Base-by-base conservation (phyloP, 2,888 invertebrate genomes). In the Cremastobaeus sp. region DNA sequence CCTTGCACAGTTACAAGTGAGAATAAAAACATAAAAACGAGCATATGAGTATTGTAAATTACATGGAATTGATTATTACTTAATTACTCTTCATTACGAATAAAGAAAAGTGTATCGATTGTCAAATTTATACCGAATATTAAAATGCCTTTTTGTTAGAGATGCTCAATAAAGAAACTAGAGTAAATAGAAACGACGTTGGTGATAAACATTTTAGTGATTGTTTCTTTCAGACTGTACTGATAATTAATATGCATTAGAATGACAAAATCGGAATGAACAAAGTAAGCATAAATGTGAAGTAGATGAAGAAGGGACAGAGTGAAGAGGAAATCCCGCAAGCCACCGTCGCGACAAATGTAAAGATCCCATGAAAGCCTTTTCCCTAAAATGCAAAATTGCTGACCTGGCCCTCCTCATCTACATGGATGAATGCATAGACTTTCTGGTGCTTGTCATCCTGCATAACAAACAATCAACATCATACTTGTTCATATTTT, bases 321-420 rank as follows among this genome's bases (percentile, higher is more conserved):
- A 74, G 73, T 81, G 64, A 68, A 71, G 57, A 71, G 60, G 73
- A 52, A 62, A 71, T 76, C 59, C 60, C 68, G 68, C 47, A 74
- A 60, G 68, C 59, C 69, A 64, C 48, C 65, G 69, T 70, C 73
- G 52, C 57, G 55, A 50, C 64, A 76, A 77, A 72, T 70, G 28
- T 74, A 76, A 73, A 78, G 70, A 57, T 57, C 41, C 71, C 62
- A 41, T 52, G n/a, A 71, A 69, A 74, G 60, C 71, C 77, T 77
- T 78, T 78, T 60, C 76, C 79, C 79, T 79, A 81, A 77, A 81
- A 82, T 84, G 69, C 74, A 77, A 83, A 84, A 82, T 79, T 75
- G 81, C 77, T 80, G 84, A 89, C 89, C 89, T 89, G 87, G 80
- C 86, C 88, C 81, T 88, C 88, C 82, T 87, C 86, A 85, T 88